Base-by-base conservation (phyloP, 2,888 invertebrate species). In the Atherix ibis region DNA sequence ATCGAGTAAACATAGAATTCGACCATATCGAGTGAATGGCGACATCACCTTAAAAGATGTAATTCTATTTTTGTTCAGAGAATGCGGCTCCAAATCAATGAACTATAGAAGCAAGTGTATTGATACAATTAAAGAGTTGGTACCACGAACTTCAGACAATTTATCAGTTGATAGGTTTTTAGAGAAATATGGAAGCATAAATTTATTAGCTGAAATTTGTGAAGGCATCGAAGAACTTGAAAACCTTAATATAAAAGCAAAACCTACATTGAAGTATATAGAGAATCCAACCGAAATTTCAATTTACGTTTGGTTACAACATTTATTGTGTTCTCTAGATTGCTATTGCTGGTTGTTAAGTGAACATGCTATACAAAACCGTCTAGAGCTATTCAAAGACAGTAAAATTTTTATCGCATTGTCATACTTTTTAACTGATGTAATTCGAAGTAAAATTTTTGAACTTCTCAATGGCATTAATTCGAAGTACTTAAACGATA, bases 41-140 rank as follows among this genome's bases (percentile, higher is more conserved):
- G 52, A 52, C 2, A 54, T 51, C 2, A 52, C 50, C 2, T 45
- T 71, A 10, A 49, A 46, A 12, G 57, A 66, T 42, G 53, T 63
- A 2, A 50, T 62, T 0, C 42, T 51, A 13, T 72, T 67, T 65
- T 43, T 71, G 4, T 46, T 71, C 4, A 41, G 48, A n/a, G 61
- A 68, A 41, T 63, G 66, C 14, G 58, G 56, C 12, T 58, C 58
- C 2, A 40, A 51, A 19, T 63, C 66, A 44, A 45, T 48, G 10
- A 48, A 55, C 44, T 66, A 66, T 38, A 54, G 71, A 31, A 47
- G 45, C n/a, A 63, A 61, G 38, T 63, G 63, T 35, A 65, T 67
- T 56, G 52, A 62, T 32, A 42, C 71, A 27, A 65, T 66, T 37
- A 46, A 49, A 15, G 52, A 46, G 15, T 42, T 70, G 14, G 54